These are phyloP conservation scores for Chrysocyon brachyurus DNA, from an alignment of 2,797 vertebrate species.

Conservation along the genomic window DNA sequence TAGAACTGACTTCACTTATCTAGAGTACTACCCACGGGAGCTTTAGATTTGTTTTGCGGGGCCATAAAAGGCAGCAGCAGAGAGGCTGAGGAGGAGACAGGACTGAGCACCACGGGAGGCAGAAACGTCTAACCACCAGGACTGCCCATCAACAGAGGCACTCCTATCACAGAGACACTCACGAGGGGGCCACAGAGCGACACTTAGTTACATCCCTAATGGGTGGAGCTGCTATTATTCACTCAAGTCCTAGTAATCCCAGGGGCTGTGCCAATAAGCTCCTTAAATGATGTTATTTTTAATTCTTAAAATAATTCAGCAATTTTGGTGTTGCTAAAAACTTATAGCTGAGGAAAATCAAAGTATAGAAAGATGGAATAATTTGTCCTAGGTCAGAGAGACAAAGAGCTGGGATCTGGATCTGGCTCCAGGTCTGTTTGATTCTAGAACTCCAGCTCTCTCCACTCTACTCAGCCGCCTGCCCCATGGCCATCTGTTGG, in stretches of 20 bases:
- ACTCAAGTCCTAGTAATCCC: background rate
- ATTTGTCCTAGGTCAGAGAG: background rate
- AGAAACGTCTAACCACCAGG: background rate
- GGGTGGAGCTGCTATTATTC: background rate
- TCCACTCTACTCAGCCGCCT: background rate
- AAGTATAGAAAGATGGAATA: background rate
- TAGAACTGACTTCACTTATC: background rate
- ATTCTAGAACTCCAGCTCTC: background rate
- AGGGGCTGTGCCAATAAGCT: background rate
- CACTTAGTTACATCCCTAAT: background rate
- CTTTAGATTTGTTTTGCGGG: background rate
- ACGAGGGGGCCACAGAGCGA: background rate
- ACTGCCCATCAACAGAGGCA: background rate
- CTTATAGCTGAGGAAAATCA: background rate
- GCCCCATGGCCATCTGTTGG: background rate
- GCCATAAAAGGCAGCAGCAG: background rate
- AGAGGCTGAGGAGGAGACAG: background rate
- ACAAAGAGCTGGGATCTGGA: background rate
- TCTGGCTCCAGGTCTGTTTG: background rate
- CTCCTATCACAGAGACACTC: background rate
- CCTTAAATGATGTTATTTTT: background rate
- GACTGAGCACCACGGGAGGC: background rate
- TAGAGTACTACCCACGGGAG: background rate
- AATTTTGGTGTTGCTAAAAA: background rate
- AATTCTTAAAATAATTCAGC: background rate